These are phyloP conservation scores for Orbicella faveolata DNA, from an alignment of 64 coral and sea anemone genomes.

Conservation along the genomic window DNA sequence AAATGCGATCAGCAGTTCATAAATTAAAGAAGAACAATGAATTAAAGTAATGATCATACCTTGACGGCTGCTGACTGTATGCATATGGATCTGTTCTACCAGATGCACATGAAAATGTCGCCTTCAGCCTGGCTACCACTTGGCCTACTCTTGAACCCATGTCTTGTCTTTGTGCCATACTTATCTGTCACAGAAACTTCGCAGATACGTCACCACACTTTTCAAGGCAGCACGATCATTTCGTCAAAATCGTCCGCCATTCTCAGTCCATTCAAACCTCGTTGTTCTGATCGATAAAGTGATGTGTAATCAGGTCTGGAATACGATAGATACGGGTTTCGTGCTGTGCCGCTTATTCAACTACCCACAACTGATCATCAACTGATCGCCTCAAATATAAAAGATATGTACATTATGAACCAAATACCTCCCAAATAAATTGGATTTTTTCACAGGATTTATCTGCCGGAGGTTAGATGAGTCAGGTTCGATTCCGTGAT, in stretches of 20 bases:
- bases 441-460: not conserved
- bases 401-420: not conserved
- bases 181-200: conserved; percentile 9
- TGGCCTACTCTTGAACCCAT: conserved; percentile 37
- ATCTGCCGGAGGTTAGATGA: not conserved
- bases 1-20: too few species aligned
- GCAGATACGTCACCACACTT: not conserved
- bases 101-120: conserved; percentile 25
- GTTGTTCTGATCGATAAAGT: not conserved
- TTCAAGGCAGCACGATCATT: not conserved
- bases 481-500: not conserved
- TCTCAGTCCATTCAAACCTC: not conserved
- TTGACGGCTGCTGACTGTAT: not conserved
- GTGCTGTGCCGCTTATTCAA: not conserved
- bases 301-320: not conserved
- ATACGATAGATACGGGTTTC: not conserved
- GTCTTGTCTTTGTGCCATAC: not conserved
- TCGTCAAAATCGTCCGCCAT: not conserved
- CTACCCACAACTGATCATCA: not conserved
- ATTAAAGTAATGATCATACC: conserved; percentile 4
- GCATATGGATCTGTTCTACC: not conserved
- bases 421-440: not conserved
- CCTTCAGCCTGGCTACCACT: conserved; percentile 18
- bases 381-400: not conserved
- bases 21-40: too few species aligned